These are phyloP conservation scores for Cariama cristata DNA, from an alignment of 2,113 vertebrate species.

Conservation along the genomic window DNA sequence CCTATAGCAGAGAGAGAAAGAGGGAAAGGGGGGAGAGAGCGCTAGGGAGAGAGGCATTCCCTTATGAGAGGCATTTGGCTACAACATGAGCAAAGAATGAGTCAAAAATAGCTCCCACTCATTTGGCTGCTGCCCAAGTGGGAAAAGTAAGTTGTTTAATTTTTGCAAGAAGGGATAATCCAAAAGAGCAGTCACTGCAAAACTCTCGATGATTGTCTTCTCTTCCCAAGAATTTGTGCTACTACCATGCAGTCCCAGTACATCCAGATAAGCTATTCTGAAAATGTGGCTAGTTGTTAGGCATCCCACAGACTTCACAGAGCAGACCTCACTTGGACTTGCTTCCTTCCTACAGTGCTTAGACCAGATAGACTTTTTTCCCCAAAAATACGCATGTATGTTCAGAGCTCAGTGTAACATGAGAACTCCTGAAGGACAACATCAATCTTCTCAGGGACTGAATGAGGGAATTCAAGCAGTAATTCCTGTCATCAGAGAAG, in stretches of 20 bases:
- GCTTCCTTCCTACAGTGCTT: not conserved
- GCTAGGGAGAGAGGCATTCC: not conserved
- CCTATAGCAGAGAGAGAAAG: not conserved
- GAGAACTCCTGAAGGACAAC: not conserved
- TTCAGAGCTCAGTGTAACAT: not conserved
- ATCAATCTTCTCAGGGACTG: not conserved
- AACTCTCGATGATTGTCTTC: not conserved
- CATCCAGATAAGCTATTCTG: not conserved
- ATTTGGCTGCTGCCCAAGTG: not conserved
- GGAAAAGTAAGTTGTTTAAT: not conserved
- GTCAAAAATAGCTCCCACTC: not conserved
- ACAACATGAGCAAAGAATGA: not conserved
- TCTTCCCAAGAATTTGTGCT: not conserved
- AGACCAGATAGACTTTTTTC: not conserved
- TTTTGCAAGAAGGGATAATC: not conserved
- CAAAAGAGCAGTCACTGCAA: not conserved
- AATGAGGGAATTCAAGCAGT: not conserved
- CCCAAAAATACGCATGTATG: rapidly evolving
- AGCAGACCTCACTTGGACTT: not conserved
- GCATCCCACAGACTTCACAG: not conserved
- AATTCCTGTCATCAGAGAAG: not conserved
- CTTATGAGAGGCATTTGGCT: not conserved
- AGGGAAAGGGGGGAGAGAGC: not conserved
- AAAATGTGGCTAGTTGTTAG: not conserved
- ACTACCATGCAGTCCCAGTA: not conserved